These are phyloP conservation scores for Sycophila sp. DNA, from an alignment of 1,140 invertebrate genomes.

Conservation along the genomic window DNA sequence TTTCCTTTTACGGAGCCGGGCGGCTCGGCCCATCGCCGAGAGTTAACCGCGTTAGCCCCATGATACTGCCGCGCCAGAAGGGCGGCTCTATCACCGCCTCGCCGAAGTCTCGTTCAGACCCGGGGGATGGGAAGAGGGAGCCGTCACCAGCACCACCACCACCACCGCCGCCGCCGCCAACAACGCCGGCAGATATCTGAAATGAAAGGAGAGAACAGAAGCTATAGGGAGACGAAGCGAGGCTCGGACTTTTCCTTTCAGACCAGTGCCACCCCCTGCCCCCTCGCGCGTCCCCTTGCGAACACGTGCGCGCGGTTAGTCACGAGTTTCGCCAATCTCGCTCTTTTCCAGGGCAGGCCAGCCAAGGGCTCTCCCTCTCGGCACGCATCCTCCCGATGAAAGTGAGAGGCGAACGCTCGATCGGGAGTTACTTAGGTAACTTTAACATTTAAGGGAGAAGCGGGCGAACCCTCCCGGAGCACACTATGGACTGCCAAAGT, in stretches of 20 bases:
- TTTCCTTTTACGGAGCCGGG: too few relatives aligned
- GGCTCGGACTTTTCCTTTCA: slow-evolving; percentile 22
- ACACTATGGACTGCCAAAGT: too few relatives aligned
- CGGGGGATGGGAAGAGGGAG: background rate
- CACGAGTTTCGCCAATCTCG: slow-evolving; percentile 35
- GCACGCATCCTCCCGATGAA: background rate
- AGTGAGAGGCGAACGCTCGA: background rate
- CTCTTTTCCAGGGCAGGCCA: slow-evolving; percentile 6
- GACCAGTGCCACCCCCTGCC: too few relatives aligned
- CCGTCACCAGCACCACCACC: slow-evolving; percentile 1
- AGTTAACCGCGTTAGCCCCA: slow-evolving; percentile 14
- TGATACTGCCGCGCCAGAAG: slow-evolving; percentile 7
- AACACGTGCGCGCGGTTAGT: slow-evolving; percentile 24
- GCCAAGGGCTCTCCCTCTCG: background rate
- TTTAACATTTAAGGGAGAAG: slow-evolving; percentile 8
- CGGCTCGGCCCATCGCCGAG: background rate
- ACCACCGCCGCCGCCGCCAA: too few relatives aligned
- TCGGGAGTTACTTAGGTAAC: slow-evolving; percentile 11
- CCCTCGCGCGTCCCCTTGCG: too few relatives aligned
- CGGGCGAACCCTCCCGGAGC: too few relatives aligned
- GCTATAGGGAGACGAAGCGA: background rate
- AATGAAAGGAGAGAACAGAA: slow-evolving; percentile 24
- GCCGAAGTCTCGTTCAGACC: slow-evolving; percentile 15
- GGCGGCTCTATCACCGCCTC: background rate
- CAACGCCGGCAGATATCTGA: slow-evolving; percentile 21